Base-by-base conservation (phyloP, 2,113 vertebrate genomes). In the Osmerus mordax region DNA sequence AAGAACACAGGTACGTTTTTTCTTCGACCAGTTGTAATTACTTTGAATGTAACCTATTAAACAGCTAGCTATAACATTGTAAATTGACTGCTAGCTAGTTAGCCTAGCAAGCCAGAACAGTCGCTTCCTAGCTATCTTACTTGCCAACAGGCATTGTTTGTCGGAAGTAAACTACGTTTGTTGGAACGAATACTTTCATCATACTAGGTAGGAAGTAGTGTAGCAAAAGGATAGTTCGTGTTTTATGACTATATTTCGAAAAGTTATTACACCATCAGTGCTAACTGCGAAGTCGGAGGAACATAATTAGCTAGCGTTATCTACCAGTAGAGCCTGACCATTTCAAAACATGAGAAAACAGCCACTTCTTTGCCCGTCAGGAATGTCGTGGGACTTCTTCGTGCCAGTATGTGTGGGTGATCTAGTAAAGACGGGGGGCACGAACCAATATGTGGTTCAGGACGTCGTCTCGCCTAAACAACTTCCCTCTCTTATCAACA, bases 391-490 rank as follows among this genome's bases (percentile, higher is more conserved):
- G 89, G 95, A 96, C 69, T 98, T 99, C 56, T 82, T 86, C 5
- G 77, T 99, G 29, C 97, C 97, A 0, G 75, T 97, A 47, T 77
- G 79, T 5, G 70, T 92, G 19, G 85, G 86, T 2, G 97, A 99
- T 65, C 76, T 99, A 78, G 87, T 95, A 41, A 94, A 91, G 76
- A 91, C 92, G 1, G 87, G 90, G 0, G 93, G 92, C 0, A 78
- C 93, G 0, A 95, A 95, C 73, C 93, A 94, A 63, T 99, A 99
- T 28, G 89, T 93, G 5, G 97, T 99, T 8, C 92, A 93, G 70
- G 94, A 97, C 72, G 93, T 98, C 2, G 71, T 95, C 4, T 3
- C 93, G 0, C 25, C 72, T 14, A 87, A 84, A 52, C 93, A 97
- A 19, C 88, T 99, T 54, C 77, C 87, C 0, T 15, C 87, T 0